Conservation (phyloP, 2,888 invertebrate species). For the Herminia tarsipennalis region DNA sequence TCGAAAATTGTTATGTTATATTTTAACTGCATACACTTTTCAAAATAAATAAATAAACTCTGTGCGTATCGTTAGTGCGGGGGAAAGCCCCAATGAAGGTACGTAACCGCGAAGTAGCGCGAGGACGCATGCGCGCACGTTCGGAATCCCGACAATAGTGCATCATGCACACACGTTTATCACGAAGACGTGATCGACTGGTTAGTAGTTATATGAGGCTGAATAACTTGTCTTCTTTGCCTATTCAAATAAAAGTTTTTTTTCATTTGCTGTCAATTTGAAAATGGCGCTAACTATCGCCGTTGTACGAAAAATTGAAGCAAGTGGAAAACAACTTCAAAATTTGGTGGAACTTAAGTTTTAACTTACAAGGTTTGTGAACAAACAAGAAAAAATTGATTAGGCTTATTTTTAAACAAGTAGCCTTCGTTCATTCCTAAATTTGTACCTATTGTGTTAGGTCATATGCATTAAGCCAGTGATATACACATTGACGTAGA, state of each 20-base stretch:
- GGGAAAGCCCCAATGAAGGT: constrained; percentile 51
- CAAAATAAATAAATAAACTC: constrained; percentile 28
- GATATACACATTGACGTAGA: no score
- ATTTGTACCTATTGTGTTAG: no score
- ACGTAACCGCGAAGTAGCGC: constrained; percentile 60
- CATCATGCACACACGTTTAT: constrained; percentile 40
- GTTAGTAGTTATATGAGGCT: constrained; percentile 14
- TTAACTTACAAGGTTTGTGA: no score
- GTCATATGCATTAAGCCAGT: no score
- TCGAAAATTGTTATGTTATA: no score
- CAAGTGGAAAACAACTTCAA: no score
- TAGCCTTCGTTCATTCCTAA: no score
- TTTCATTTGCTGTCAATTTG: constrained; percentile 8
- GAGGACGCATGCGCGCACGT: constrained; percentile 59
- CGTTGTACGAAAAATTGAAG: constrained; percentile 16
- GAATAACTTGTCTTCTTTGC: constrained; percentile 12
- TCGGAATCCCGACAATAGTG: constrained; percentile 47
- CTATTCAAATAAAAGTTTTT: constrained; percentile 7
- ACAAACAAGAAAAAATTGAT: no score
- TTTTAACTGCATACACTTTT: constrained; percentile 20
- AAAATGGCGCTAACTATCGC: constrained; percentile 27
- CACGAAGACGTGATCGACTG: constrained; percentile 35
- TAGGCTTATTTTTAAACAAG: no score
- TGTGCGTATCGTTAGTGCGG: constrained; percentile 35
- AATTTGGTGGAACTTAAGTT: no score